Conservation (phyloP, 2,797 vertebrate genomes). For the Numenius phaeopus region DNA sequence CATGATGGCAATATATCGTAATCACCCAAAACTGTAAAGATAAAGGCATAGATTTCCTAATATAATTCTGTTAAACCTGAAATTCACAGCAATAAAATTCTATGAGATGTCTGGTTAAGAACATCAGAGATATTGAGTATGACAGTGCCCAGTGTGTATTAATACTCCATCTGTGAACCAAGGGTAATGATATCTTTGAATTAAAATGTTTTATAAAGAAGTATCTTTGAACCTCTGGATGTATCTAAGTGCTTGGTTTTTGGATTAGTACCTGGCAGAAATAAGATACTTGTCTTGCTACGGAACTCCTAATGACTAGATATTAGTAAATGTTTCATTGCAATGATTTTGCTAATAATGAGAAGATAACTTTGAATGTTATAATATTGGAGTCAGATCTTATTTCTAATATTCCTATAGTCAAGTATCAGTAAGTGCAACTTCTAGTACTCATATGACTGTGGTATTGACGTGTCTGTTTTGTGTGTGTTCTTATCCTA, state of each 20-base stretch:
- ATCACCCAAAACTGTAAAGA: background rate
- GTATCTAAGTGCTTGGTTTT: background rate
- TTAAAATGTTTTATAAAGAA: background rate
- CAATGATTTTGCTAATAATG: background rate
- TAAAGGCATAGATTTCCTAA: background rate
- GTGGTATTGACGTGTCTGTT: background rate
- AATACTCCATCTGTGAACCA: background rate
- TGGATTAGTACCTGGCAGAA: background rate
- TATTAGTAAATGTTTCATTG: background rate
- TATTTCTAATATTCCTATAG: background rate
- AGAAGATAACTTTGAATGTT: background rate
- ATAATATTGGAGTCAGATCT: background rate
- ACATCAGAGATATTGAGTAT: background rate
- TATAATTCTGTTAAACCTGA: background rate
- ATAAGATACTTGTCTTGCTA: background rate
- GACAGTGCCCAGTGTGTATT: background rate
- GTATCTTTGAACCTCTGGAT: background rate
- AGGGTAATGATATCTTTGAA: background rate
- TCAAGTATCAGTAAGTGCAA: background rate
- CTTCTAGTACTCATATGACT: background rate
- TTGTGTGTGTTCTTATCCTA: conserved; percentile 59
- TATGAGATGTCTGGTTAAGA: background rate
- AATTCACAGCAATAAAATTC: background rate
- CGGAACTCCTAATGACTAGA: background rate
- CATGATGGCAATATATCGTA: background rate